phyloP scores from a whole-genome alignment of 2,113 vertebrate genomes.

The Baryphthengus martii region DNA sequence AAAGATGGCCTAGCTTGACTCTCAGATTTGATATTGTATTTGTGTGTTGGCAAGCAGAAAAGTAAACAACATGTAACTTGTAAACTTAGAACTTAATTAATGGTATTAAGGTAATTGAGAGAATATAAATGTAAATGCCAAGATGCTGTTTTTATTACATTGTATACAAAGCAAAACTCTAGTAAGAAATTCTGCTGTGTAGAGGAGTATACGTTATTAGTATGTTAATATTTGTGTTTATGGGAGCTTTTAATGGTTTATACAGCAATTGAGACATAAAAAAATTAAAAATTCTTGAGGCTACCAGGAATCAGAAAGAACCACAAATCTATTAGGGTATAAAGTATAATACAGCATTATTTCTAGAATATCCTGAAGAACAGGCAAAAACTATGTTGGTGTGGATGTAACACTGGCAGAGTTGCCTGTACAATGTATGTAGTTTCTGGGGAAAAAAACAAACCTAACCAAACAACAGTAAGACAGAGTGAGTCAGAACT shows the following conservation, averaged over 20 bases:
- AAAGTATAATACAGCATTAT: not conserved
- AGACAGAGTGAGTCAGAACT: not conserved
- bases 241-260: conserved; percentile 53
- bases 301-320: conserved; percentile 30
- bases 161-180: not conserved
- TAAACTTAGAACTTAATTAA: conserved; percentile 48
- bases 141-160: conserved; percentile 37
- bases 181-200: conserved; percentile 17
- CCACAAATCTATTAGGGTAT: not conserved
- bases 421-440: not conserved
- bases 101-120: conserved; percentile 41
- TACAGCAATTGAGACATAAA: conserved; percentile 20
- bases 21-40: not conserved
- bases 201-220: conserved; percentile 23
- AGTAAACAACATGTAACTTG: conserved; percentile 29
- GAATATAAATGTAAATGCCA: conserved; percentile 8
- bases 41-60: not conserved
- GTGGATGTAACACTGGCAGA: not conserved
- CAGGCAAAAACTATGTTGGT: not conserved
- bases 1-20: not conserved
- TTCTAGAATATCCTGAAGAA: not conserved
- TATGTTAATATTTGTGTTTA: conserved; percentile 41
- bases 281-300: not conserved
- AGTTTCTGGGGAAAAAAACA: not conserved
- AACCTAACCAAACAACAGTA: no score